phyloP scores from a whole-genome alignment of 2,113 vertebrate genomes.

The Anguilla rostrata region DNA sequence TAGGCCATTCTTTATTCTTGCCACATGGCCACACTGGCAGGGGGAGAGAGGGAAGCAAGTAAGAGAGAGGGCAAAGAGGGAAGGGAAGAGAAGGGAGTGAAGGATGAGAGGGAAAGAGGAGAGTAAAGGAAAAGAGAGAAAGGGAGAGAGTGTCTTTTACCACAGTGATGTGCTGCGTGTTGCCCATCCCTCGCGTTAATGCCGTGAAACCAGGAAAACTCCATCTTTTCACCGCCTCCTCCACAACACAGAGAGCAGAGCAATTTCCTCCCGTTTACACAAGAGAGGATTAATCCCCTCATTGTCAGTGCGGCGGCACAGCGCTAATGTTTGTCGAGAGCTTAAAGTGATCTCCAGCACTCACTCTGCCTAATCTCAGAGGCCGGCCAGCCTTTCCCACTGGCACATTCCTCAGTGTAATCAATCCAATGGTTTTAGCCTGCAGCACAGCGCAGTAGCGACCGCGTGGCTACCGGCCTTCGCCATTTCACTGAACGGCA shows the following conservation, averaged over 20 bases:
- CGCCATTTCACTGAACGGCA: background rate
- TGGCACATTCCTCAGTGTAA: background rate
- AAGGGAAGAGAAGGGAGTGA: background rate
- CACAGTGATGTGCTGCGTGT: background rate
- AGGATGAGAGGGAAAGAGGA: background rate
- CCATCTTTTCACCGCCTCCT: conserved; percentile 2
- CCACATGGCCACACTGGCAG: background rate
- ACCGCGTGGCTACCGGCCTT: background rate
- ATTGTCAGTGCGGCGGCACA: background rate
- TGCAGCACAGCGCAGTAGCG: no score
- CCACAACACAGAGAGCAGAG: background rate
- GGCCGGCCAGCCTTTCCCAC: background rate
- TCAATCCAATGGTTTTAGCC: background rate
- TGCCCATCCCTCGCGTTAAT: background rate
- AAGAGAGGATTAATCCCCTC: background rate
- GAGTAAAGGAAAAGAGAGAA: background rate
- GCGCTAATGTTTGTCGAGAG: background rate
- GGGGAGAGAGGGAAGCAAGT: background rate
- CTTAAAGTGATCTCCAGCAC: background rate
- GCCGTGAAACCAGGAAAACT: background rate
- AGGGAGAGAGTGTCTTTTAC: background rate
- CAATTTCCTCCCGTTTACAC: background rate
- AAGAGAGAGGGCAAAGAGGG: background rate
- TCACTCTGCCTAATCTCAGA: background rate
- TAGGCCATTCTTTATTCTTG: background rate